Percentiles rank a stretch among this genome's conserved stretches.
These are phyloP conservation scores for Takifugu bimaculatus DNA, from an alignment of 2,113 vertebrate species.

Conservation along the genomic window DNA sequence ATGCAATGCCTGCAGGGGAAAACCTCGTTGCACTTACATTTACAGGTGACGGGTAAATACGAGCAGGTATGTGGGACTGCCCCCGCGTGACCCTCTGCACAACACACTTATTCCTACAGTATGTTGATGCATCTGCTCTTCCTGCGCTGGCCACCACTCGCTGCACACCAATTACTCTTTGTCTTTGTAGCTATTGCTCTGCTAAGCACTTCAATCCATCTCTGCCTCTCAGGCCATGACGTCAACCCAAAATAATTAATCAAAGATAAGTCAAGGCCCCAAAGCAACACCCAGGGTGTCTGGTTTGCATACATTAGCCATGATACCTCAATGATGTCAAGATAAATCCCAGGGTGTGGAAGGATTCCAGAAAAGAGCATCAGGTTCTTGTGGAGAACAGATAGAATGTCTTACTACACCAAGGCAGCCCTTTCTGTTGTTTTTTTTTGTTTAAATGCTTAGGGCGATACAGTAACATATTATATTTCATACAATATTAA, in stretches of 20 bases:
- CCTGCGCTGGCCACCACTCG: conserved; percentile 68
- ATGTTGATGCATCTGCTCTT: conserved; percentile 70
- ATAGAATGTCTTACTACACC: background rate
- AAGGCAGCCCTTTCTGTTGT: conserved; percentile 4
- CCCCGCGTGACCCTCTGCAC: conserved; percentile 58
- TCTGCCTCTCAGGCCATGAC: conserved; percentile 76
- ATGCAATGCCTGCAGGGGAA: conserved; percentile 29
- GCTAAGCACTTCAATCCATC: conserved; percentile 78
- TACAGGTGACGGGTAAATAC: conserved; percentile 62
- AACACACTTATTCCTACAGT: conserved; percentile 49
- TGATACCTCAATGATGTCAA: conserved; percentile 31
- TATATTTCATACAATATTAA: conserved; percentile 44
- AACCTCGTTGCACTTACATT: conserved; percentile 51
- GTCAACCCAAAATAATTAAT: conserved; percentile 64
- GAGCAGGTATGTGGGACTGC: conserved; percentile 42
- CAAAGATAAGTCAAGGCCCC: conserved; percentile 47
- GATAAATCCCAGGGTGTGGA: conserved; percentile 10
- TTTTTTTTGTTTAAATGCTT: conserved; percentile 36
- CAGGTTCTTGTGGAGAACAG: conserved; percentile 11
- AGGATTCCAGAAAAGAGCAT: conserved; percentile 1
- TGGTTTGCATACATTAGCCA: conserved; percentile 46
- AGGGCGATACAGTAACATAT: conserved; percentile 23
- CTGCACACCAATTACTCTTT: conserved; percentile 78
- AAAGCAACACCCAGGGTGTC: conserved; percentile 50
- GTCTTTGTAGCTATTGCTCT: conserved; percentile 72